A percentile compares a stretch with the other conserved stretches of the same genome.
Conservation (phyloP, 2,888 invertebrate species). For the Mythimna loreyi region DNA sequence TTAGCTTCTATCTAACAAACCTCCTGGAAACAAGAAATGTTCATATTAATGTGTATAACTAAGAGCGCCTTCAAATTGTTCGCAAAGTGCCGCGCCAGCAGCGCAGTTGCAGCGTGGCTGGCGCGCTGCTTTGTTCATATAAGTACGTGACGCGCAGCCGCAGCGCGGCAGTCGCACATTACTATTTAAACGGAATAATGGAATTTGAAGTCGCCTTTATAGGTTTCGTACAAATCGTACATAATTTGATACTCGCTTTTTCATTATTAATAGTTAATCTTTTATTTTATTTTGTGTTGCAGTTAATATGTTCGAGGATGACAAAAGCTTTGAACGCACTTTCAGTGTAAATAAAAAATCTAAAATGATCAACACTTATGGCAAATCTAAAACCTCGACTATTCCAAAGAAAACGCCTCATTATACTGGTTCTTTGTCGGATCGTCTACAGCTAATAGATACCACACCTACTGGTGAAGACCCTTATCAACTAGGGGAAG, state of each 20-base stretch:
- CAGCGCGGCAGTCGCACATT: too few species aligned
- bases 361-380: constrained; percentile 83
- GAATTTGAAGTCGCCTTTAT: too few species aligned
- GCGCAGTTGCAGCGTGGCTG: too few species aligned
- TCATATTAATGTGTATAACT: not conserved
- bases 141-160: too few species aligned
- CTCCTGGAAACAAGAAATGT: not conserved
- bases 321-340: constrained; percentile 69
- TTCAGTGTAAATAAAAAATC: constrained; percentile 81
- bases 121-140: too few species aligned
- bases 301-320: constrained; percentile 76
- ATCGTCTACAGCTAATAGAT: constrained; percentile 83
- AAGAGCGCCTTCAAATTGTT: too few species aligned
- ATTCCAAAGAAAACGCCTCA: constrained; percentile 73
- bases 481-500: constrained; percentile 86
- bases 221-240: not conserved
- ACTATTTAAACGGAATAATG: too few species aligned
- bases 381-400: constrained; percentile 73
- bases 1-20: not conserved
- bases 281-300: constrained; percentile 46
- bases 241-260: not conserved
- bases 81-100: too few species aligned
- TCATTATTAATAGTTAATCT: not conserved
- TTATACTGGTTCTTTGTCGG: constrained; percentile 82
- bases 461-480: constrained; percentile 87